phyloP scores from a whole-genome alignment of 2,888 invertebrate genomes.

The Hirtodrosophila duncani region DNA sequence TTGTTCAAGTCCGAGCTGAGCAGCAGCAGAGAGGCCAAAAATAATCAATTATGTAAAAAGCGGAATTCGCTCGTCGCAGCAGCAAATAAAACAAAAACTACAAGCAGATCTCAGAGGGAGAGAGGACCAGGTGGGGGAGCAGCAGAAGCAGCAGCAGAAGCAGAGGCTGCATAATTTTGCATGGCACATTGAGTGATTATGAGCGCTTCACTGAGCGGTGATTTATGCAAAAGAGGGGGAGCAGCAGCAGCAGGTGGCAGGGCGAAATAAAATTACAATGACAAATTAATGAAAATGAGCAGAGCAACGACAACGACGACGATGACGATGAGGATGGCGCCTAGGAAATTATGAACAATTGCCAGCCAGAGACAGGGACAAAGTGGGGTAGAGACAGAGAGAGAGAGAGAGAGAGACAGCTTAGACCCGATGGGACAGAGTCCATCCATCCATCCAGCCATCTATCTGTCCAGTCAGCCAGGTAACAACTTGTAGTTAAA shows the following conservation, averaged over 20 bases:
- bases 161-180: conserved; percentile 57
- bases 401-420: no score
- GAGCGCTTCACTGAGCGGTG: conserved; percentile 45
- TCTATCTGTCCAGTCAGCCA: no score
- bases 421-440: no score
- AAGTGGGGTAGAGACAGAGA: no score
- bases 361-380: no score
- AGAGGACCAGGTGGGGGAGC: neutral
- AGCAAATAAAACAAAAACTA: conserved; percentile 53
- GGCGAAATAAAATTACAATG: conserved; percentile 45
- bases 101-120: conserved; percentile 14
- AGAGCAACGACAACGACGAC: conserved; percentile 4
- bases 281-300: conserved; percentile 55
- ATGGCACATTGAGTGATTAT: conserved; percentile 64
- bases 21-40: conserved; percentile 18
- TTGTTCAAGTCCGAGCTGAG: neutral
- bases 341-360: conserved; percentile 32
- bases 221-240: conserved; percentile 41
- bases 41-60: conserved; percentile 62
- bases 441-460: no score
- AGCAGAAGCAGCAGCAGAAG: neutral
- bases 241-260: neutral
- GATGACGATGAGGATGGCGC: neutral
- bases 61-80: conserved; percentile 49
- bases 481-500: no score